Percentiles rank a stretch among this genome's conserved stretches.
phyloP scores from a whole-genome alignment of 2,797 vertebrate species.

The Pantherophis alleghaniensis region DNA sequence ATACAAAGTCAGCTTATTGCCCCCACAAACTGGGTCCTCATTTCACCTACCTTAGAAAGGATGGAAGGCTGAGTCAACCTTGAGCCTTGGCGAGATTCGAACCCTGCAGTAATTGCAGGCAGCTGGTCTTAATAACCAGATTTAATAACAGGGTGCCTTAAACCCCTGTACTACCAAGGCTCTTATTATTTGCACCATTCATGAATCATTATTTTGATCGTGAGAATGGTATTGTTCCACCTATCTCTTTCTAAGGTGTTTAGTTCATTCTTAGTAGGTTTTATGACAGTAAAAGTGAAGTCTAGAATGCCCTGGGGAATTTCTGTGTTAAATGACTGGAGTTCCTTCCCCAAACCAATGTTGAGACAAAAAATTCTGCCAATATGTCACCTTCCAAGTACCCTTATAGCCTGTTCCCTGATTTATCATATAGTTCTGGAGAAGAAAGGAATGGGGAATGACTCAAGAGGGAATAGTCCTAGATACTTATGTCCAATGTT shows the following conservation, averaged over 20 bases:
- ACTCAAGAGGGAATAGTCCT: not conserved
- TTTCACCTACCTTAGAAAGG: too few species aligned
- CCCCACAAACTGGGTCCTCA: too few species aligned
- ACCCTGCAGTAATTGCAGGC: too few species aligned
- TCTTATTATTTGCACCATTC: not conserved
- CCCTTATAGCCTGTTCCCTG: not conserved
- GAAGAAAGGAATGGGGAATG: not conserved
- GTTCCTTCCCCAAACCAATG: not conserved
- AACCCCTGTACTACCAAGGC: too few species aligned
- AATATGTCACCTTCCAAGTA: not conserved
- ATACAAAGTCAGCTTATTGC: too few species aligned
- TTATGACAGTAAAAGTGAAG: not conserved
- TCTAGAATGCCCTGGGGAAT: not conserved
- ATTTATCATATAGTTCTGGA: not conserved
- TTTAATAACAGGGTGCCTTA: too few species aligned
- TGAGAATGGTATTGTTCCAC: not conserved
- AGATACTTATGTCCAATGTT: not conserved
- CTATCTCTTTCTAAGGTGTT: not conserved
- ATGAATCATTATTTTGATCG: not conserved
- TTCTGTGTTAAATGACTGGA: not conserved
- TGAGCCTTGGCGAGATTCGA: too few species aligned
- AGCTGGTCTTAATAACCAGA: too few species aligned
- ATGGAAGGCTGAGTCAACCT: too few species aligned
- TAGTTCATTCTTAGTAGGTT: not conserved
- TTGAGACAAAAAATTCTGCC: not conserved